Evolutionary conservation across 2,888 invertebrate species (phyloP), one percentile per base, ranked within the genome.

Genomic region (Aplocera efformata): DNA sequence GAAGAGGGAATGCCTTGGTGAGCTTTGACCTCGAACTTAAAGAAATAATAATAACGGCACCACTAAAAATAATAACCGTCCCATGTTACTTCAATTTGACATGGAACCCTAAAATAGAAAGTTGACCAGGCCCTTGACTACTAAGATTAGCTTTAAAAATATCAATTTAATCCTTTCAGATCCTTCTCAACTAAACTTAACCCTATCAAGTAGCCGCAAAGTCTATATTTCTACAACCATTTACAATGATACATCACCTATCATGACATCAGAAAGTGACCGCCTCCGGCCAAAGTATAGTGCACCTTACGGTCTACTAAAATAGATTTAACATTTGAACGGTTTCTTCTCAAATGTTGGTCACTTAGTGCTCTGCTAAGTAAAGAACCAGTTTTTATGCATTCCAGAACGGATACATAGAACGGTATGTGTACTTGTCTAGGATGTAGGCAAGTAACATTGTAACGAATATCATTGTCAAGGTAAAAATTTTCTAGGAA

Each of bases 331-430:
- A 48, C 24, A 24, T 42, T 49, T 3, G 8, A 25, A 20, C 13
- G 17, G 9, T 6, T 20, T 26, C 6, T 7, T 26, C 11, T 32
- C 5, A 32, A 46, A 48, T 51, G 47, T 49, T 48, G 63, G 67
- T 71, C 68, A 70, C 60, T 72, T 65, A 66, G 63, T 69, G 63
- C 60, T 60, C 60, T 60, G 69, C 57, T 72, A 66, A 63, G 65
- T 64, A 60, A 52, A 60, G 67, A 77, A 78, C 79, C 72, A 71
- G 79, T 72, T 79, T 69, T 64, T 66, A 64, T 61, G 67, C 72
- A 77, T 76, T 72, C 72, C 71, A 64, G 62, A 60, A 57, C 56
- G 62, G 53, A 60, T 54, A 50, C 52, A 56, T 44, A 48, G 47
- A 67, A 69, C 71, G 70, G 72, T 67, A 71, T 57, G 8, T 23